These are phyloP conservation scores for Rhineura floridana DNA, from an alignment of 2,113 vertebrate species.

Conservation along the genomic window DNA sequence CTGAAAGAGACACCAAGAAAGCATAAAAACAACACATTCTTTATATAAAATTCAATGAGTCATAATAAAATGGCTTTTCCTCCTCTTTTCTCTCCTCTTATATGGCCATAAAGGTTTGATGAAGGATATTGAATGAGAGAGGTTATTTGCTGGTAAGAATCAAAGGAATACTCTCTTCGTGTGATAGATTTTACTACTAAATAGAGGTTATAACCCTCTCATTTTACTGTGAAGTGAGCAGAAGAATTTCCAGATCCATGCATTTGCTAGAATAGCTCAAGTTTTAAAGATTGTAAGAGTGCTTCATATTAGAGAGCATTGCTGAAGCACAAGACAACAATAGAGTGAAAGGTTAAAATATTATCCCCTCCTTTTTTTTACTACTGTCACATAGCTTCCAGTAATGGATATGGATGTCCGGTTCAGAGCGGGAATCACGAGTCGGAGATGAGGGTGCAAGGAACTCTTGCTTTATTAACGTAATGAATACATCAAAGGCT, in stretches of 20 bases:
- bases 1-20: not conserved
- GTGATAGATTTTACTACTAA: constrained; percentile 13
- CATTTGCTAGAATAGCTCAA: not conserved
- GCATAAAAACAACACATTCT: not conserved
- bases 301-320: constrained; percentile 11
- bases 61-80: not conserved
- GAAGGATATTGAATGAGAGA: not conserved
- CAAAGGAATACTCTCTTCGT: not conserved
- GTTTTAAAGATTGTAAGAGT: not conserved
- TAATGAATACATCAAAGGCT: no score
- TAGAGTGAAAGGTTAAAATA: not conserved
- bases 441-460: no score
- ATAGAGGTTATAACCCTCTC: not conserved
- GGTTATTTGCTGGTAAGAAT: not conserved
- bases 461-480: no score
- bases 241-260: not conserved
- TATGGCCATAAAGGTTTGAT: not conserved
- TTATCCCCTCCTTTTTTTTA: not conserved
- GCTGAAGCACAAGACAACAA: not conserved
- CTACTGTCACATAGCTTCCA: not conserved
- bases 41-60: not conserved
- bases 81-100: not conserved
- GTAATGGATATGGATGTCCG: not conserved
- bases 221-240: constrained; percentile 18
- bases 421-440: no score